Conservation (phyloP, 2,113 vertebrate genomes). For the Nannobrachium achirus region DNA sequence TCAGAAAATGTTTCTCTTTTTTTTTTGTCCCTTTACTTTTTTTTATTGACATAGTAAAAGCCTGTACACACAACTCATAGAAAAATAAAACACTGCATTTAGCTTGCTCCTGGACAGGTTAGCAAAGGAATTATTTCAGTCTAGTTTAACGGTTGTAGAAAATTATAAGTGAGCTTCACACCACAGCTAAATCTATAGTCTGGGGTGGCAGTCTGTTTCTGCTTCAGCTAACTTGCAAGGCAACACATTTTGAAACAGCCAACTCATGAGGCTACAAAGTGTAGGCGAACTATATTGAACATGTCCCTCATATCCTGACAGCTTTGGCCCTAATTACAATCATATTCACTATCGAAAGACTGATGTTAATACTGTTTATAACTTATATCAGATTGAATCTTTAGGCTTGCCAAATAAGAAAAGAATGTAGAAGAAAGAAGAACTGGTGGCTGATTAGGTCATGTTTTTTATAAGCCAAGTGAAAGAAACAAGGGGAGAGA, state of each 20-base stretch:
- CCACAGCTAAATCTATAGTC: slow-evolving; percentile 23
- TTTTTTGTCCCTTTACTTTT: not conserved
- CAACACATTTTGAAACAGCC: slow-evolving; percentile 20
- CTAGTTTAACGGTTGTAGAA: slow-evolving; percentile 39
- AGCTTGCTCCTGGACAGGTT: slow-evolving; percentile 25
- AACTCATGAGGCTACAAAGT: slow-evolving; percentile 28
- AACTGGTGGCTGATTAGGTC: slow-evolving; percentile 6
- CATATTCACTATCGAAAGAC: slow-evolving; percentile 4
- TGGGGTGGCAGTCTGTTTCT: slow-evolving; percentile 10
- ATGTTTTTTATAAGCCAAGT: slow-evolving; percentile 23
- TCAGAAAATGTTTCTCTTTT: slow-evolving; percentile 54
- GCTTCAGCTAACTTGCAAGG: slow-evolving; percentile 24
- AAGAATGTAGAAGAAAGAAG: slow-evolving; percentile 21
- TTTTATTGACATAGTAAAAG: slow-evolving; percentile 53
- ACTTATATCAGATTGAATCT: slow-evolving; percentile 12
- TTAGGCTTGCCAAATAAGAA: slow-evolving; percentile 8
- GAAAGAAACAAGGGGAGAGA: not conserved
- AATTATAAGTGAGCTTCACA: slow-evolving; percentile 25
- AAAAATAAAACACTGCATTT: slow-evolving; percentile 68
- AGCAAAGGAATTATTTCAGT: slow-evolving; percentile 41
- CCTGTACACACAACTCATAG: slow-evolving; percentile 68
- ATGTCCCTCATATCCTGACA: slow-evolving; percentile 22
- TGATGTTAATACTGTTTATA: slow-evolving; percentile 23
- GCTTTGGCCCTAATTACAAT: slow-evolving; percentile 31
- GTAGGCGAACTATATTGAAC: slow-evolving; percentile 2